These are phyloP conservation scores for Psilopsiagon aymara DNA, from an alignment of 2,113 vertebrate genomes.

Conservation along the genomic window DNA sequence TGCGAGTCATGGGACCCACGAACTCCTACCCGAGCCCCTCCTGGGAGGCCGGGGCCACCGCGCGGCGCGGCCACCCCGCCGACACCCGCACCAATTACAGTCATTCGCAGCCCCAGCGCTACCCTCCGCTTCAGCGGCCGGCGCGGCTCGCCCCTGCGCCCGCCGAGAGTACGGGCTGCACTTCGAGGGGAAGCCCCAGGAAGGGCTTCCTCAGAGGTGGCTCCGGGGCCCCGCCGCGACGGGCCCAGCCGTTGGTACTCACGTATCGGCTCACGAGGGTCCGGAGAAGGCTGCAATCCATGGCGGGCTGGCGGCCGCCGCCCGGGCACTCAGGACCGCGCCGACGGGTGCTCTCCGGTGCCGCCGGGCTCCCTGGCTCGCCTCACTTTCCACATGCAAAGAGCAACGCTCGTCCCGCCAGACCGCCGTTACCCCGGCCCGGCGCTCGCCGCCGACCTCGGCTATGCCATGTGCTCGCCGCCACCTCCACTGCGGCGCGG, in stretches of 20 bases:
- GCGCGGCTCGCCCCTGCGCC: fast-evolving
- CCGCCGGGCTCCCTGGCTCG: conserved; percentile 37
- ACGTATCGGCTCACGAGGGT: conserved; percentile 93
- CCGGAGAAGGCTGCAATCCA: conserved; percentile 89
- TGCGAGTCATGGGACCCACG: background rate
- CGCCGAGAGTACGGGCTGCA: background rate
- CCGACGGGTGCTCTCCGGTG: conserved; percentile 15
- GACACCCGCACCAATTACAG: background rate
- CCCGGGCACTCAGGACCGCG: background rate
- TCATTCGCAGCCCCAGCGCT: fast-evolving
- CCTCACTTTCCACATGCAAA: conserved; percentile 55
- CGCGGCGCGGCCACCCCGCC: background rate
- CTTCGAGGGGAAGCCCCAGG: background rate
- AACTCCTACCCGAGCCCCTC: background rate
- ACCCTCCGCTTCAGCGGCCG: background rate
- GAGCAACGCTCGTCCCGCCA: background rate
- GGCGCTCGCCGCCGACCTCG: background rate
- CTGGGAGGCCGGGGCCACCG: background rate
- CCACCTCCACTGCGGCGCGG: background rate
- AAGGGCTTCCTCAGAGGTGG: background rate
- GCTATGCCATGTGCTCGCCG: background rate
- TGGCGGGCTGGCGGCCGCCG: conserved; percentile 45
- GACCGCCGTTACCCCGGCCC: background rate
- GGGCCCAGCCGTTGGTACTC: conserved; percentile 64
- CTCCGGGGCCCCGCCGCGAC: background rate